Evolutionary conservation across 2,113 vertebrate species (phyloP), one percentile per base, ranked within the genome.

Genomic region (Dicentrarchus labrax): DNA sequence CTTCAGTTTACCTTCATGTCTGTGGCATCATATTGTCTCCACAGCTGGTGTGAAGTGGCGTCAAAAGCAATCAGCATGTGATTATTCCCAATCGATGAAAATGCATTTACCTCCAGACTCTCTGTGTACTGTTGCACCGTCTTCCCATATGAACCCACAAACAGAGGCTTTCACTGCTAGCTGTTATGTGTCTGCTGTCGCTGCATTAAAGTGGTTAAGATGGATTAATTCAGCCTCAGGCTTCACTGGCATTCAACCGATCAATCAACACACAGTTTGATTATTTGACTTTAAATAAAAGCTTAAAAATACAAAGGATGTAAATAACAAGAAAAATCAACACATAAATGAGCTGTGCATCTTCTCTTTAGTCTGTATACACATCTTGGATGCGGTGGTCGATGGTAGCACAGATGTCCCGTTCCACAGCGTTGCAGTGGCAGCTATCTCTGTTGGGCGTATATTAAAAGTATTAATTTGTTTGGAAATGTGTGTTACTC

Each of bases 191-290:
- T 24, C 6, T 16, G 53, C 30, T 36, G n/a, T 36, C 15, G 54
- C 85, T 39, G 3, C 61, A 56, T 79, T 78, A 74, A 59, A 74
- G 50, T 76, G 24, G 48, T 59, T 43, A 30, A 12, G n/a, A 83
- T 36, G 2, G 39, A 69, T 13, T 60, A 30, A 41, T 74, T 47
- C 24, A 72, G 45, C 19, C 72, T 47, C 41, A 72, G 45, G 13
- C 13, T 76, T 60, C 1, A 60, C 2, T 47, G 24, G 10, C 71
- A 48, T 60, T 60, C 45, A 2, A 12, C 9, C n/a, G 7, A 24
- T 53, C 19, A 8, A 9, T n/a, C 19, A 53, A n/a, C 13, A 17
- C 15, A 47, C 45, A 13, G 12, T 47, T 47, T 10, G 45, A 47
- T 47, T 47, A 4, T 50, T 53, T 53, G 19, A n/a, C n/a, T 54